These are phyloP conservation scores for Psephotus haematonotus DNA, from an alignment of 2,113 vertebrate genomes.

Conservation along the genomic window DNA sequence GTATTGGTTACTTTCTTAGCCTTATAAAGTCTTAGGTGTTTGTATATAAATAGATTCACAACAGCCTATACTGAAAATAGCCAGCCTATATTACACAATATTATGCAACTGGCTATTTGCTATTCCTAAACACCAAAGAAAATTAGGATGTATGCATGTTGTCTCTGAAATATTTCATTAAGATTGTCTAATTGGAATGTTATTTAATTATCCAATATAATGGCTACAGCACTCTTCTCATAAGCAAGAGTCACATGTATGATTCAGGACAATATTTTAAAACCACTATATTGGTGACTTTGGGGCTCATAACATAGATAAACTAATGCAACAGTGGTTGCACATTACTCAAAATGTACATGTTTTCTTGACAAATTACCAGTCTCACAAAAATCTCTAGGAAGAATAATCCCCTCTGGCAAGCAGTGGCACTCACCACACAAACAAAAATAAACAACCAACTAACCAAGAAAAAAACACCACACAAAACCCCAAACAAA, in stretches of 20 bases:
- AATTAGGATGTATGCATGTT: not conserved
- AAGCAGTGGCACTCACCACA: not conserved
- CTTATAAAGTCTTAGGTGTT: not conserved
- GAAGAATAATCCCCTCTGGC: not conserved
- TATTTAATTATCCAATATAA: not conserved
- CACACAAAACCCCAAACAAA: too few species aligned
- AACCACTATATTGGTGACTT: not conserved
- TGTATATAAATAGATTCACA: not conserved
- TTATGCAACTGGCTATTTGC: not conserved
- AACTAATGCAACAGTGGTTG: not conserved
- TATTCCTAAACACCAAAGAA: not conserved
- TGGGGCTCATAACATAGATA: not conserved
- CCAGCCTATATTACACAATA: not conserved
- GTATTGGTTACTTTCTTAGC: not conserved
- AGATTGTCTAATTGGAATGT: not conserved
- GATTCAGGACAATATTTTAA: not conserved
- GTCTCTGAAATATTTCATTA: not conserved
- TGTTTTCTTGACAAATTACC: not conserved
- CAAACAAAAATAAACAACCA: accelerated
- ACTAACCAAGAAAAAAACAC: not conserved
- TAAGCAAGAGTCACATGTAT: not conserved
- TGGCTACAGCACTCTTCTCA: not conserved
- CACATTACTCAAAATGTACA: not conserved
- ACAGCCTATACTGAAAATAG: not conserved
- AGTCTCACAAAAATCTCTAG: not conserved